Evolutionary conservation across 1,140 invertebrate species (phyloP), one percentile per base, ranked within the genome.

Genomic region (Neodiprion lecontei): DNA sequence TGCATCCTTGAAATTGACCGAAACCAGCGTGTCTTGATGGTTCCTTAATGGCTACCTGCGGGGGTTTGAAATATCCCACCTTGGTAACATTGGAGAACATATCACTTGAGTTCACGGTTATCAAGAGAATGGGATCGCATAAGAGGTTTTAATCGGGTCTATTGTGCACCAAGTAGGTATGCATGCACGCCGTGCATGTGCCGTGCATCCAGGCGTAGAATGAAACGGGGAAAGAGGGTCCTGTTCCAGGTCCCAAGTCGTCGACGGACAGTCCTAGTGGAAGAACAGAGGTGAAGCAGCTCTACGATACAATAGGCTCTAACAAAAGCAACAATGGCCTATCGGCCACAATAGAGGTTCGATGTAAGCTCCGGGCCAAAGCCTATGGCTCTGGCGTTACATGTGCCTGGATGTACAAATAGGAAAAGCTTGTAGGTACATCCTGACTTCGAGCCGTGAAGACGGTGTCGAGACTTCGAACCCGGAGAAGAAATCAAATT

Each of bases 321-420:
- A 61, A 61, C 53, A 61, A 61, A 61, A 61, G 53, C 53, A 61
- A 61, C 53, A 61, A 61, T 61, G n/a, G 11, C 53, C 53, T 9
- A 61, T 61, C 53, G 53, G 11, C 53, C n/a, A 61, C 53, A 61
- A 61, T 61, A 40, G 28, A 40, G 28, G 53, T 17, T 17, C n/a
- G 53, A 17, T 61, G 4, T 14, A 61, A 61, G 53, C 53, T 61
- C 53, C n/a, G 53, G 53, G 53, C 28, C 28, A 40, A 40, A 40
- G 28, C 5, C 28, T 40, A 40, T 40, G 28, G 28, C 1, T 40
- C 28, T 40, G 28, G 28, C 5, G 28, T 40, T 40, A 40, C 28
- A 40, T 40, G 28, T 40, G 28, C 28, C 28, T 40, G 28, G 28
- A 40, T 2, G 28, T 40, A 40, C 5, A 40, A 40, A 40, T 40